Conservation (phyloP, 2,113 vertebrate genomes). For the Syrmaticus mikado region DNA sequence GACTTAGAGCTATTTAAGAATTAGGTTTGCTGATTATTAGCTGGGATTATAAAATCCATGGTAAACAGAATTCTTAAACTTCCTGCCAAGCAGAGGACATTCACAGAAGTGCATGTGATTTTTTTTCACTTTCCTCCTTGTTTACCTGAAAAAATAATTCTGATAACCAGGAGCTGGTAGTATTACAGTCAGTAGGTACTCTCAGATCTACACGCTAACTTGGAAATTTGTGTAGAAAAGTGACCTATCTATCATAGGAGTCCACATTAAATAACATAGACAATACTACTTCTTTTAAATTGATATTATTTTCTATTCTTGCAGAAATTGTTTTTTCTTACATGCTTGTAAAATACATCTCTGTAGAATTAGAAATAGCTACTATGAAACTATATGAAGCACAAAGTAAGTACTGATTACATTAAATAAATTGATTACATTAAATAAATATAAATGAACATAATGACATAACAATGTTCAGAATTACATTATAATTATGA, state of each 20-base stretch:
- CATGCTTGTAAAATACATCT: neutral
- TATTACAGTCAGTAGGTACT: neutral
- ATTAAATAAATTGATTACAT: neutral
- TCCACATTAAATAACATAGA: constrained; percentile 2
- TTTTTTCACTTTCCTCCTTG: constrained; percentile 42
- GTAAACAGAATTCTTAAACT: neutral
- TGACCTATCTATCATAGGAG: neutral
- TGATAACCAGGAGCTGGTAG: constrained; percentile 12
- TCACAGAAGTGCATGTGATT: neutral
- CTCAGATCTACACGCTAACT: constrained; percentile 4
- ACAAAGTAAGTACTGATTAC: neutral
- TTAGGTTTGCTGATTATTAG: neutral
- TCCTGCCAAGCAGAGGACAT: constrained; percentile 7
- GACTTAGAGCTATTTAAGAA: neutral
- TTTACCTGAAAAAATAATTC: constrained; percentile 53
- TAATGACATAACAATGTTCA: neutral
- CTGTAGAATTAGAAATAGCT: neutral
- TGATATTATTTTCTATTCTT: constrained; percentile 6
- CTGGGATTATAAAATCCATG: neutral
- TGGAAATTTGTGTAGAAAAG: constrained; percentile 12
- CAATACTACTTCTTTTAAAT: constrained; percentile 7
- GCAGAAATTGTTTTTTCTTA: neutral
- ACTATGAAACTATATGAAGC: neutral
- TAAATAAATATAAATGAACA: neutral
- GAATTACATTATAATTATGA: neutral